Base-by-base conservation (phyloP, 1,140 invertebrate species). In the Cephus cinctus region DNA sequence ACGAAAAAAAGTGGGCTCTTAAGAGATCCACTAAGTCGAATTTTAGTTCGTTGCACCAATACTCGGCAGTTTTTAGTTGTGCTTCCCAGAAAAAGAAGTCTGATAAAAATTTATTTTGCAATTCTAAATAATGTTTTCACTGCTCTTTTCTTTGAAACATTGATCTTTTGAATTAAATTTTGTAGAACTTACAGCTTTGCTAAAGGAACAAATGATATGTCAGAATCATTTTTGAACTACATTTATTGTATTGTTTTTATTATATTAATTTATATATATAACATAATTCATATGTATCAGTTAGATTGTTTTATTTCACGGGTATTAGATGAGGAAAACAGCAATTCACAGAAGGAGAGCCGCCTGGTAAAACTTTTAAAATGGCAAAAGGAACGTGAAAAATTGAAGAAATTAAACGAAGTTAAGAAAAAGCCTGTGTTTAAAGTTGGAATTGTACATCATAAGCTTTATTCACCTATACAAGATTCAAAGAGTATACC, bases 401-500 rank as follows among this genome's bases (percentile, higher is more conserved):
- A 52, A 2, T 57, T 50, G 9, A 73, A 64, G 25, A 53, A 63
- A 20, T 0, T 63, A 3, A 58, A 69, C 14, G 50, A 63, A 35
- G 22, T 43, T 0, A 60, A 53, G 5, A 69, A 66, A 14, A 72
- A 71, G 20, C 73, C 67, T 4, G 54, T 56, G 0, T 78, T 77
- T 31, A 69, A 73, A 60, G 71, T 71, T 5, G 73, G 76, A 0
- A 18, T 73, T 11, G 65, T 70, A 0, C 71, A 67, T 35, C 73
- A 77, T 39, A 63, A 63, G 36, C 23, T 59, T 9, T 71, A 61
- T 50, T 75, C 73, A 1, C 40, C 53, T 18, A 5, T 53, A 8
- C 40, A n/a, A 3, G 48, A 41, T 40, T 11, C 14, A 32, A 39
- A 5, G 12, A n/a, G 38, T 3, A 36, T 44, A 27, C 50, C 43